These are phyloP conservation scores for Synergus gifuensis DNA, from an alignment of 2,888 invertebrate genomes.

Conservation along the genomic window DNA sequence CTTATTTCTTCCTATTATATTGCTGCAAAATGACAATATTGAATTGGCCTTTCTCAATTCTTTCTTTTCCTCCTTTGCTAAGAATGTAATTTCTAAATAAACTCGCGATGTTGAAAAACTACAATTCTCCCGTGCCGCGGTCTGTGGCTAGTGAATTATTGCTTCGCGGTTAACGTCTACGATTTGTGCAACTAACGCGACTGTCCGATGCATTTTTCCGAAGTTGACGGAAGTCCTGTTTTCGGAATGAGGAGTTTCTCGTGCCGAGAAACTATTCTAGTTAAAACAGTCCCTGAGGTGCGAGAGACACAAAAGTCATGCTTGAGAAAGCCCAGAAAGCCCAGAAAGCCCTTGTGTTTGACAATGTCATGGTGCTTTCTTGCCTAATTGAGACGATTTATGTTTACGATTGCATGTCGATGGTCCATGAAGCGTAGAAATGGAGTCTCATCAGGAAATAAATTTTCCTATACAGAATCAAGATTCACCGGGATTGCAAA, in stretches of 20 bases:
- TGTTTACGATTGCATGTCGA: not conserved
- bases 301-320: not conserved
- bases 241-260: not conserved
- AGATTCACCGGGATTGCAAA: not conserved
- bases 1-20: not conserved
- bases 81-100: not conserved
- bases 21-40: not conserved
- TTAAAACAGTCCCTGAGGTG: not conserved
- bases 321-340: not conserved
- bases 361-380: not conserved
- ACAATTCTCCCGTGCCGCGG: not conserved
- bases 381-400: not conserved
- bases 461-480: not conserved
- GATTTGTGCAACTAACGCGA: not conserved
- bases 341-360: not conserved
- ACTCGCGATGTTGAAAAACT: not conserved
- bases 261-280: not conserved
- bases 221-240: not conserved
- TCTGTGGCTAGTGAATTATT: not conserved
- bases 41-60: slow-evolving; percentile 1
- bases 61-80: not conserved
- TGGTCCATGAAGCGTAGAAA: not conserved
- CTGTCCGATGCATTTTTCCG: not conserved
- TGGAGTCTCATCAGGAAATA: not conserved
- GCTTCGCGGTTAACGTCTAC: not conserved